Percentiles rank a stretch among this genome's conserved stretches.
Conservation (phyloP, 1,140 invertebrate genomes). For the Oryzaephilus surinamensis region DNA sequence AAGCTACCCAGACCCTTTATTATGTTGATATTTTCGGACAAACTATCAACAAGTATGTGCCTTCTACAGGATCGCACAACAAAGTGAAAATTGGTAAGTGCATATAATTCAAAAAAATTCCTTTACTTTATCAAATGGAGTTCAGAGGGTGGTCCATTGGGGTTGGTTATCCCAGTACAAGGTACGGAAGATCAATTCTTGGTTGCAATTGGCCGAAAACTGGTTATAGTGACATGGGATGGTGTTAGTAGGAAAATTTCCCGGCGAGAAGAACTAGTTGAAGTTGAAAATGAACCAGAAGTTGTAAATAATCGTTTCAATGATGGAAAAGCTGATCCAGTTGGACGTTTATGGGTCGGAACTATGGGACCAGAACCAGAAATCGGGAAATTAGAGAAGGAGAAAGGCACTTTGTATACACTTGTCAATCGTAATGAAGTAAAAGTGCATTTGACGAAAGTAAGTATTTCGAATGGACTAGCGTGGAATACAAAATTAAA, state of each 20-base stretch:
- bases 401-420: slow-evolving; percentile 19
- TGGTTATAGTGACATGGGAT: slow-evolving; percentile 55
- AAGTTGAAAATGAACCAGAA: slow-evolving; percentile 15
- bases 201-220: slow-evolving; percentile 45
- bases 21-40: slow-evolving; percentile 52
- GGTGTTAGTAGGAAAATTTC: slow-evolving; percentile 29
- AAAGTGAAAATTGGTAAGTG: slow-evolving; percentile 17
- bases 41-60: slow-evolving; percentile 33
- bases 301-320: slow-evolving; percentile 54
- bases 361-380: slow-evolving; percentile 15
- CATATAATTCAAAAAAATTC: background rate
- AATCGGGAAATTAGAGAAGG: slow-evolving; percentile 9
- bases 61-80: slow-evolving; percentile 12
- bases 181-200: slow-evolving; percentile 47
- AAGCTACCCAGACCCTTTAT: slow-evolving; percentile 44
- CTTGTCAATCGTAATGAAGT: slow-evolving; percentile 10
- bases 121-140: slow-evolving; percentile 32
- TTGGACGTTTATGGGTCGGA: slow-evolving; percentile 55
- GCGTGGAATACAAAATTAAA: slow-evolving; percentile 58
- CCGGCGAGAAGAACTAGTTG: slow-evolving; percentile 13
- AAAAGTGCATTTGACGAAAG: slow-evolving; percentile 33
- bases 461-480: slow-evolving; percentile 69
- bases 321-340: slow-evolving; percentile 72
- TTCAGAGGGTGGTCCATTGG: slow-evolving; percentile 37
- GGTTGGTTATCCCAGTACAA: slow-evolving; percentile 50